A percentile compares a stretch with the other conserved stretches of the same genome.
phyloP scores from a whole-genome alignment of 2,797 vertebrate genomes.

The Girardinus metallicus region DNA sequence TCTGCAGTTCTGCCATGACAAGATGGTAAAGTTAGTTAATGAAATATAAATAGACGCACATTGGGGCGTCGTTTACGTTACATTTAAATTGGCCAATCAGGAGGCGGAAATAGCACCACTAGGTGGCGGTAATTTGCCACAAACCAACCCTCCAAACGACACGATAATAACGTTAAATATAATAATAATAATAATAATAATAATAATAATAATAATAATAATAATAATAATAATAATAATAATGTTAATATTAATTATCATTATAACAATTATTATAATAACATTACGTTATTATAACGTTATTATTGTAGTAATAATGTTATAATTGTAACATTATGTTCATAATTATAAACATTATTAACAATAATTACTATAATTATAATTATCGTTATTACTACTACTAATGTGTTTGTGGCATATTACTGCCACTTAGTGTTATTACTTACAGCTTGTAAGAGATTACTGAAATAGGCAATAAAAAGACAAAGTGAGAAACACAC shows the following conservation, averaged over 20 bases:
- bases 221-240: too few relatives aligned
- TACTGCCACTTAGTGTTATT: not conserved
- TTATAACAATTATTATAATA: too few relatives aligned
- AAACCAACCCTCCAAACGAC: not conserved
- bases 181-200: too few relatives aligned
- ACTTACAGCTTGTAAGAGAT: not conserved
- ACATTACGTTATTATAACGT: too few relatives aligned
- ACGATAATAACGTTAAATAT: too few relatives aligned
- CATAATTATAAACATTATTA: too few relatives aligned
- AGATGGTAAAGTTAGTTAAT: not conserved
- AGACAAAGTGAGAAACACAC: not conserved
- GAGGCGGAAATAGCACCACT: not conserved
- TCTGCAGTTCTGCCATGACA: not conserved
- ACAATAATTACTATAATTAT: too few relatives aligned
- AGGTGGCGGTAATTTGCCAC: constrained; percentile 7
- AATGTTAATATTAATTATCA: not conserved
- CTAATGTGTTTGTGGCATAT: too few relatives aligned
- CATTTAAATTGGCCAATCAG: constrained; percentile 48
- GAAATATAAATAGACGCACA: not conserved
- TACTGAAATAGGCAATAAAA: not conserved
- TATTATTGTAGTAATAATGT: too few relatives aligned
- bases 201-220: too few relatives aligned
- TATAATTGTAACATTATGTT: too few relatives aligned
- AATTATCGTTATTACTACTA: too few relatives aligned
- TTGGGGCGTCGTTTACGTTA: not conserved